Conservation (phyloP, 2,797 vertebrate genomes). For the Rhyacichthys aspro region DNA sequence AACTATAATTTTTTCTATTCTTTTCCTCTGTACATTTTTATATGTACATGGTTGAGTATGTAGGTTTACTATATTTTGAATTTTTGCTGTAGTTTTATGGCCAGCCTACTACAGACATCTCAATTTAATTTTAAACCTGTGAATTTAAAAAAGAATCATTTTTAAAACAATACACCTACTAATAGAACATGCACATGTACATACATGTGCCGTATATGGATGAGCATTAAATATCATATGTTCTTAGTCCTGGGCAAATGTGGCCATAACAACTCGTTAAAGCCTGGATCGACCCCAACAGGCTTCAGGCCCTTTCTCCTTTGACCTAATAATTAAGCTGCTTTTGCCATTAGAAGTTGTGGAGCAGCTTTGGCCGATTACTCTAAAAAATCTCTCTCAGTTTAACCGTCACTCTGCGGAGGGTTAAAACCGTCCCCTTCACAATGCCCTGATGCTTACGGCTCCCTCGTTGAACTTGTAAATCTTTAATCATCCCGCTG, state of each 20-base stretch:
- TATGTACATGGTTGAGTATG: no score
- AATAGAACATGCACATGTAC: no score
- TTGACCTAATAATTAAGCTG: slow-evolving; percentile 73
- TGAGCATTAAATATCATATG: background rate
- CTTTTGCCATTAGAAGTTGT: slow-evolving; percentile 57
- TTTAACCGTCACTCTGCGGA: slow-evolving; percentile 26
- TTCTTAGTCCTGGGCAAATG: slow-evolving; percentile 37
- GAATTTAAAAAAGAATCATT: no score
- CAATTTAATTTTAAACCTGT: no score
- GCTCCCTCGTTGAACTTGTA: slow-evolving; percentile 13
- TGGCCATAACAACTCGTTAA: slow-evolving; percentile 40
- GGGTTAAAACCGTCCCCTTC: background rate
- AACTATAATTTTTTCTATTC: no score
- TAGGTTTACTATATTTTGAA: no score
- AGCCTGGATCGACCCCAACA: slow-evolving; percentile 27
- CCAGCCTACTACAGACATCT: no score
- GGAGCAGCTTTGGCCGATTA: slow-evolving; percentile 59
- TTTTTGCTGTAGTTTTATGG: no score
- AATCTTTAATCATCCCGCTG: slow-evolving; percentile 21
- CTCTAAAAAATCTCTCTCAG: slow-evolving; percentile 56
- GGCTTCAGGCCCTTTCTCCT: slow-evolving; percentile 49
- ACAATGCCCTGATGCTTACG: slow-evolving; percentile 10
- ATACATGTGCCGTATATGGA: no score
- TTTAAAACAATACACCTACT: no score
- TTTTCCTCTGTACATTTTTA: background rate